phyloP scores from a whole-genome alignment of 2,888 invertebrate genomes.

The Agrochola macilenta region DNA sequence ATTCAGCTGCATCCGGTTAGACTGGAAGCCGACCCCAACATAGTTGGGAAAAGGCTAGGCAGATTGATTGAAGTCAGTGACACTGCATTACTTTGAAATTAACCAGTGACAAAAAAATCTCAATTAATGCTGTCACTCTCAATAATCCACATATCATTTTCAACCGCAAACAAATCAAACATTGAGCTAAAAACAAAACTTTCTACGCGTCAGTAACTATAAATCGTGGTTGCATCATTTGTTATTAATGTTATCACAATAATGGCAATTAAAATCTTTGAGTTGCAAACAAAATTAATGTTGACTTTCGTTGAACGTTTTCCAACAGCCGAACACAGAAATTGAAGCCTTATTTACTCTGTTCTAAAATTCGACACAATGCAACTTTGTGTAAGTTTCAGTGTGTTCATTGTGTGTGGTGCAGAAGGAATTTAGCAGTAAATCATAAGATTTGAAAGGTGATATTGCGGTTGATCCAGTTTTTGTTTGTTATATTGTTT shows the following conservation, averaged over 20 bases:
- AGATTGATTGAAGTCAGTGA: not conserved
- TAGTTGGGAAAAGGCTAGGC: too few relatives aligned
- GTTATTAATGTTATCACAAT: constrained; percentile 81
- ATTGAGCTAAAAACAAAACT: constrained; percentile 64
- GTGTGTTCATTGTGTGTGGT: constrained; percentile 57
- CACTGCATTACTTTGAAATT: constrained; percentile 1
- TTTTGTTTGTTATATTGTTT: constrained; percentile 80
- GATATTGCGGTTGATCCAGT: constrained; percentile 73
- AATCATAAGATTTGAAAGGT: constrained; percentile 81
- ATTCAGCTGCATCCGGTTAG: too few relatives aligned
- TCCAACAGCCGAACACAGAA: constrained; percentile 51
- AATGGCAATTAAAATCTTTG: constrained; percentile 79
- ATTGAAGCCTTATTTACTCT: not conserved
- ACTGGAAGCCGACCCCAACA: too few relatives aligned
- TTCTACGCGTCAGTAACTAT: constrained; percentile 76
- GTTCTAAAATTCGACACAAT: constrained; percentile 31
- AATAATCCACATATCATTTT: constrained; percentile 11
- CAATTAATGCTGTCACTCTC: constrained; percentile 24
- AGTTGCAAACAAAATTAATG: constrained; percentile 82
- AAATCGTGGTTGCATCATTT: constrained; percentile 79
- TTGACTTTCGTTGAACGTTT: constrained; percentile 72
- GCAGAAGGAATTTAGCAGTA: constrained; percentile 72
- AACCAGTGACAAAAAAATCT: constrained; percentile 13
- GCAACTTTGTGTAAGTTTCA: constrained; percentile 42
- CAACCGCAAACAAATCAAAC: constrained; percentile 39